Conservation (phyloP, 2,797 vertebrate genomes). For the Bradypus variegatus region DNA sequence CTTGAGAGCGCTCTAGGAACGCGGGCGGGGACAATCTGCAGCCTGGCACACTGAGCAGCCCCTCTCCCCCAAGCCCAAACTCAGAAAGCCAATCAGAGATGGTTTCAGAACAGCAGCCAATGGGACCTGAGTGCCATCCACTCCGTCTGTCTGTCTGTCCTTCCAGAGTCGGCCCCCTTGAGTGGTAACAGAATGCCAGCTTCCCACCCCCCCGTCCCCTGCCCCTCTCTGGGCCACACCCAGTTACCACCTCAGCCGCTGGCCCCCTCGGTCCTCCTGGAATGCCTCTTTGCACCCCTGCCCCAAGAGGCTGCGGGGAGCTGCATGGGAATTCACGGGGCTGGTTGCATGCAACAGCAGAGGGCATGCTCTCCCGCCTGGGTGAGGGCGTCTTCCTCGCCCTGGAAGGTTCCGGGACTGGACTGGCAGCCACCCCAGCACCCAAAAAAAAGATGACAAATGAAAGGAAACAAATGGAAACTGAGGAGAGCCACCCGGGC, state of each 20-base stretch:
- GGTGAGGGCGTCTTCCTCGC: background rate
- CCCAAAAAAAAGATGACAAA: constrained; percentile 51
- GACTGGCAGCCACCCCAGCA: constrained; percentile 49
- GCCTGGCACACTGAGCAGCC: background rate
- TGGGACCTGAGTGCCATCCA: background rate
- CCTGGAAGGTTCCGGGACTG: constrained; percentile 39
- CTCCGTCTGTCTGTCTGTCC: background rate
- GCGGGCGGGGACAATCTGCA: background rate
- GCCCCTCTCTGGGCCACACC: background rate
- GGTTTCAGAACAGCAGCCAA: constrained; percentile 7
- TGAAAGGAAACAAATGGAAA: constrained; percentile 33
- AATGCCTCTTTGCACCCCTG: background rate
- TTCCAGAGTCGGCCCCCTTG: background rate
- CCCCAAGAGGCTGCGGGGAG: constrained; percentile 37
- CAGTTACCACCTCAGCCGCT: background rate
- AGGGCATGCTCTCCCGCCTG: constrained; percentile 44
- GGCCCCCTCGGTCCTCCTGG: background rate
- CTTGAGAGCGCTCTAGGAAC: background rate
- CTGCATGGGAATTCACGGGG: constrained; percentile 24
- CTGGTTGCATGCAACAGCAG: constrained; percentile 56
- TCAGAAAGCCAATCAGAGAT: background rate
- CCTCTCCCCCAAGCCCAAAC: background rate
- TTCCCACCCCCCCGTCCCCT: background rate
- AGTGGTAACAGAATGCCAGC: background rate
- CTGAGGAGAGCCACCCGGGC: constrained; percentile 29